A percentile compares a stretch with the other conserved stretches of the same genome.
Conservation (phyloP, 2,888 invertebrate species). For the Eupelmus urozonus region DNA sequence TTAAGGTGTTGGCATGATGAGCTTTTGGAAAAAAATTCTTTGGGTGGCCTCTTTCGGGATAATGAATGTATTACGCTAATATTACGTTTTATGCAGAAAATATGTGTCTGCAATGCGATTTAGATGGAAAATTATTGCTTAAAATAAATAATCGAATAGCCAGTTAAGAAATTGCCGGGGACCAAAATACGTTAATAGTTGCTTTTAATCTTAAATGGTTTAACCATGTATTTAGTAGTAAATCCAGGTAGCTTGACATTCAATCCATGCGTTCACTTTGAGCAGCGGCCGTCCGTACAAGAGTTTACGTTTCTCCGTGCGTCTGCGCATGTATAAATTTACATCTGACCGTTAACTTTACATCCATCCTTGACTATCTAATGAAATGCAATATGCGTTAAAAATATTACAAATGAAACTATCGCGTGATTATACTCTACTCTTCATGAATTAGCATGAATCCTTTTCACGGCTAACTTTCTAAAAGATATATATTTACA, state of each 20-base stretch:
- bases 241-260: slow-evolving; percentile 28
- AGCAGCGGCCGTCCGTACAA: not conserved
- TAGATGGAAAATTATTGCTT: no score
- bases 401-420: slow-evolving; percentile 14
- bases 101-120: no score
- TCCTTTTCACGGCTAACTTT: not conserved
- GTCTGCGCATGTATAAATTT: slow-evolving; percentile 17
- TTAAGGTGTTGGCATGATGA: no score
- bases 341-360: slow-evolving; percentile 44
- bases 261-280: slow-evolving; percentile 16
- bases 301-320: slow-evolving; percentile 23
- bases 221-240: slow-evolving; percentile 22
- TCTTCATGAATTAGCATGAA: not conserved
- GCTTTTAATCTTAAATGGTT: no score
- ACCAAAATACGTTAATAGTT: no score
- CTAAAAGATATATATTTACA: no score
- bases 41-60: no score
- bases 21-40: no score
- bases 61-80: no score
- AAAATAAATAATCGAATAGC: no score
- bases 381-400: slow-evolving; percentile 35
- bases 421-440: slow-evolving; percentile 25
- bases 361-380: slow-evolving; percentile 29
- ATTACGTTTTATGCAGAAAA: no score
- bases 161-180: no score